Conservation (phyloP, 2,113 vertebrate species). For the Dicaeum eximium region DNA sequence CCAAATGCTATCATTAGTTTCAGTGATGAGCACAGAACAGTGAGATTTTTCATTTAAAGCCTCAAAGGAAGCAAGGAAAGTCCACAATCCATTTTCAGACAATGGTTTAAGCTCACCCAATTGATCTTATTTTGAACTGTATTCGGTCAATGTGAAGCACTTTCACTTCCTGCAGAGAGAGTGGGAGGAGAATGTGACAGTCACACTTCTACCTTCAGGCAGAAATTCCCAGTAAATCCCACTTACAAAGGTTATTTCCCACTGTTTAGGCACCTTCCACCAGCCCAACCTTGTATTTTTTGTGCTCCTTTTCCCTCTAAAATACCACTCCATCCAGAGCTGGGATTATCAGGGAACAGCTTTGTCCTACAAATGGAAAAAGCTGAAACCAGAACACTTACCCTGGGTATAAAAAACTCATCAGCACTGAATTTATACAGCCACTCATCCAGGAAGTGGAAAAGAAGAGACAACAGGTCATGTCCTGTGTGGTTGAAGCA, state of each 20-base stretch:
- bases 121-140: slow-evolving; percentile 87
- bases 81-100: not conserved
- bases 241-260: not conserved
- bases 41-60: not conserved
- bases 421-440: slow-evolving; percentile 94
- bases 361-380: not conserved
- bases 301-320: not conserved
- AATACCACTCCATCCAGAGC: not conserved
- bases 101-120: slow-evolving; percentile 77
- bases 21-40: not conserved
- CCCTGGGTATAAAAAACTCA: slow-evolving; percentile 91
- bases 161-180: slow-evolving; percentile 87
- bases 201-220: not conserved
- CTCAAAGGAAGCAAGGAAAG: not conserved
- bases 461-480: slow-evolving; percentile 91
- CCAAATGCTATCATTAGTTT: not conserved
- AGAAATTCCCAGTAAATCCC: not conserved
- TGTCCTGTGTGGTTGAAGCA: slow-evolving; percentile 74
- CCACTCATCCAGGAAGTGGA: slow-evolving; percentile 95
- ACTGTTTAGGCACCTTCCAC: not conserved
- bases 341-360: not conserved
- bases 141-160: slow-evolving; percentile 86
- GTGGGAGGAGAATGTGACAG: not conserved
- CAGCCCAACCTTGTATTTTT: not conserved
- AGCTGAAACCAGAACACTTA: slow-evolving; percentile 50